These are phyloP conservation scores for Apogon talboti DNA, from an alignment of 2,797 vertebrate genomes.

Conservation along the genomic window DNA sequence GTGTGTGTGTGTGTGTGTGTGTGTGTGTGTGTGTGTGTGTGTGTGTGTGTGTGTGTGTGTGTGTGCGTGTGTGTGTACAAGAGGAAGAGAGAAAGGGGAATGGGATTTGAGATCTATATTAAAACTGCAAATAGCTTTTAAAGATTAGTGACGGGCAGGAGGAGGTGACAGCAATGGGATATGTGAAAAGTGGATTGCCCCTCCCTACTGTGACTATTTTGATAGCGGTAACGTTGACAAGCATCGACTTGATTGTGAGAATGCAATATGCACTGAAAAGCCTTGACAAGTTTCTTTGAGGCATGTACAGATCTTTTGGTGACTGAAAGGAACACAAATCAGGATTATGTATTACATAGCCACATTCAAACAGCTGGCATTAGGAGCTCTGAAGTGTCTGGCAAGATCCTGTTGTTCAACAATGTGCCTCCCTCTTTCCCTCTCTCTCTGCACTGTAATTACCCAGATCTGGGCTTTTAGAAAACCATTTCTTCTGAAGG, in stretches of 20 bases:
- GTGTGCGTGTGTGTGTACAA: constrained; percentile 14
- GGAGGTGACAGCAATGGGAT: constrained; percentile 79
- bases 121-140: constrained; percentile 85
- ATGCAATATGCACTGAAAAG: constrained; percentile 71
- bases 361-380: constrained; percentile 77
- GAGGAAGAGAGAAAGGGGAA: constrained; percentile 63
- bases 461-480: constrained; percentile 64
- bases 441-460: constrained; percentile 65
- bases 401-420: constrained; percentile 69
- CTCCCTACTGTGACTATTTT: constrained; percentile 77
- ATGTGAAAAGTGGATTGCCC: constrained; percentile 77
- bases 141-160: constrained; percentile 84
- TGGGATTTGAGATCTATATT: constrained; percentile 86
- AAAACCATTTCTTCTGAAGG: constrained; percentile 56
- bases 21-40: constrained; percentile 10
- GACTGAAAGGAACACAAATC: constrained; percentile 80
- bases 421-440: constrained; percentile 51
- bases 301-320: constrained; percentile 73
- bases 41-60: constrained; percentile 4
- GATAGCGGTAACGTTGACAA: constrained; percentile 76
- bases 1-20: too few species aligned
- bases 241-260: constrained; percentile 78
- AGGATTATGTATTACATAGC: constrained; percentile 82
- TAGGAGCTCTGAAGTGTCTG: constrained; percentile 72
- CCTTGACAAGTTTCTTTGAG: constrained; percentile 82